These are phyloP conservation scores for Bufo gargarizans DNA, from an alignment of 2,113 vertebrate genomes.

Conservation along the genomic window DNA sequence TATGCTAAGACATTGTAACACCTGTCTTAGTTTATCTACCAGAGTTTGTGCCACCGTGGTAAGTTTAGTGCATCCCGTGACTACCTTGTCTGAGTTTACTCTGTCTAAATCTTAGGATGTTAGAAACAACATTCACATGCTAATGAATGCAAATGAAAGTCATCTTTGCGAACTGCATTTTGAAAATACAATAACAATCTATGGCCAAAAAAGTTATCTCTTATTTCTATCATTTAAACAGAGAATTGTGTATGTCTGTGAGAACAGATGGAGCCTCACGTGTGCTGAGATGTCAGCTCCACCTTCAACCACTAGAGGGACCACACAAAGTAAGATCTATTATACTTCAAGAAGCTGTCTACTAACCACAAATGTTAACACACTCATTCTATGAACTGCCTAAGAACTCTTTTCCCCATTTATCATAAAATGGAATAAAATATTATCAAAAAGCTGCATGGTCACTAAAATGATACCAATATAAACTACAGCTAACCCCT, in stretches of 20 bases:
- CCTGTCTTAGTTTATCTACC: too few species aligned
- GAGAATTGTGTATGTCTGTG: neutral
- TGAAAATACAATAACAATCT: neutral
- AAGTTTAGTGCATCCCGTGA: neutral
- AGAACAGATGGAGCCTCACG: neutral
- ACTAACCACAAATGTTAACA: neutral
- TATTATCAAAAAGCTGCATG: too few species aligned
- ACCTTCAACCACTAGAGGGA: conserved; percentile 28
- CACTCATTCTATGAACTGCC: neutral
- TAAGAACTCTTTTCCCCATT: too few species aligned
- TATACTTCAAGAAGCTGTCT: neutral
- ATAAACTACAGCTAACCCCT: too few species aligned
- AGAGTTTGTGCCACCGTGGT: too few species aligned
- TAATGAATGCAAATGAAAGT: neutral
- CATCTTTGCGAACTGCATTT: neutral
- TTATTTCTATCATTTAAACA: neutral
- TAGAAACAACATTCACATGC: neutral
- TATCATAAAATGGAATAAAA: too few species aligned
- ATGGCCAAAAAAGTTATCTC: neutral
- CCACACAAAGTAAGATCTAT: neutral
- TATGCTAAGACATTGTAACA: too few species aligned
- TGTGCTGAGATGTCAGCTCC: neutral
- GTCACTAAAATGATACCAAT: too few species aligned
- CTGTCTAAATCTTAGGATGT: too few species aligned
- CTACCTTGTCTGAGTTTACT: too few species aligned